Evolutionary conservation across 2,888 invertebrate genomes (phyloP).

Genomic region (Chrysolina americana): DNA sequence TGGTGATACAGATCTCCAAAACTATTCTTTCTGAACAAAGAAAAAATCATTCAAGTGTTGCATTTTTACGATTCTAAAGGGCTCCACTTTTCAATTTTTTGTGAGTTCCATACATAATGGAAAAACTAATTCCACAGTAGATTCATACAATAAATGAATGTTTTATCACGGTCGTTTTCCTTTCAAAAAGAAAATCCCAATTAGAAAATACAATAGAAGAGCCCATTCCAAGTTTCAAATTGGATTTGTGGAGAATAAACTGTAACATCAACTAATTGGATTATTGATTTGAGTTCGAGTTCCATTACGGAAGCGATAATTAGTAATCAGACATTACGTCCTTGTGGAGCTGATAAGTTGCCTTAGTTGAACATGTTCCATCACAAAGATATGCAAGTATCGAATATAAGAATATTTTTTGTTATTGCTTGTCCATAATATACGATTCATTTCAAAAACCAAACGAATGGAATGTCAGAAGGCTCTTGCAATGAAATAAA

Average conservation of each 20-base stretch:
- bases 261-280: slow-evolving; percentile 12
- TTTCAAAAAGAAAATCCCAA: neutral
- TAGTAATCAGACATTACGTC: slow-evolving; percentile 8
- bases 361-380: neutral
- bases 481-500: no score
- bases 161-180: neutral
- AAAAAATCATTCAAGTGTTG: no score
- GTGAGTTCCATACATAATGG: no score
- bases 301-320: slow-evolving; percentile 15
- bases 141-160: neutral
- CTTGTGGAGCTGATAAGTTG: slow-evolving; percentile 14
- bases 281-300: slow-evolving; percentile 23
- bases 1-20: no score
- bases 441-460: no score
- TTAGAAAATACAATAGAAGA: neutral
- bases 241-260: neutral
- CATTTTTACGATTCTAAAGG: neutral
- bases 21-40: no score
- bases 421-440: neutral
- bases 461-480: no score
- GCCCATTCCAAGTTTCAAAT: slow-evolving; percentile 2
- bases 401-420: neutral
- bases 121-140: neutral
- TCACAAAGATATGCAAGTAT: neutral
- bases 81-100: no score